Conservation (phyloP, 2,113 vertebrate genomes). For the Grantiella picta region DNA sequence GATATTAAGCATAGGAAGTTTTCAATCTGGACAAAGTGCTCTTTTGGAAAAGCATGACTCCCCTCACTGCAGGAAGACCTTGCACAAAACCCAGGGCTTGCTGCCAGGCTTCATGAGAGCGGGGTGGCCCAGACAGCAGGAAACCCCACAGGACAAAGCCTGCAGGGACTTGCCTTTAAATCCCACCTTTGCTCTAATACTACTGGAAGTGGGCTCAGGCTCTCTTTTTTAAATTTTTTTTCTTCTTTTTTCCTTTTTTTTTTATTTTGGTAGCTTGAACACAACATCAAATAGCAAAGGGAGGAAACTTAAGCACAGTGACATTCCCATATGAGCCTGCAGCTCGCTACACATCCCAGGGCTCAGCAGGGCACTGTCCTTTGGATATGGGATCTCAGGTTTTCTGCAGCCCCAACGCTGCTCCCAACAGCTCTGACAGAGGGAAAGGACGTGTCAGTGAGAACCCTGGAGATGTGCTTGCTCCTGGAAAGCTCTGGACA, state of each 20-base stretch:
- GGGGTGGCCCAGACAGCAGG: not conserved
- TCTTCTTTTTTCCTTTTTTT: not conserved
- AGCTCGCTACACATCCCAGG: not conserved
- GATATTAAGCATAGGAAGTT: conserved; percentile 38
- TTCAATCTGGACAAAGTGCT: conserved; percentile 49
- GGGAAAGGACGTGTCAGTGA: not conserved
- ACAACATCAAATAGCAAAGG: not conserved
- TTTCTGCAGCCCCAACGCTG: not conserved
- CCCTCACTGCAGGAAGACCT: not conserved
- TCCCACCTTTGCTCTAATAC: not conserved
- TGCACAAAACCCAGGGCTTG: not conserved
- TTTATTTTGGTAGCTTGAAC: not conserved
- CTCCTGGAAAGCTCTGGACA: not conserved
- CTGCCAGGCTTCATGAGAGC: not conserved
- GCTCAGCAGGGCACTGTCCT: fast-evolving
- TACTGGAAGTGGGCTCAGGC: not conserved
- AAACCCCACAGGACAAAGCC: not conserved
- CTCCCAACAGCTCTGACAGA: not conserved
- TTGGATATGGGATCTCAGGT: fast-evolving
- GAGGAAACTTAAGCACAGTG: not conserved
- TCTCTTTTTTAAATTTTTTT: not conserved
- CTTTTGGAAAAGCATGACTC: conserved; percentile 15
- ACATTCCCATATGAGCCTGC: not conserved
- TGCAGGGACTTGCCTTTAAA: not conserved
- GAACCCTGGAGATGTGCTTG: not conserved